Base-by-base conservation (phyloP, 2,113 vertebrate genomes). In the Raphicerus campestris region DNA sequence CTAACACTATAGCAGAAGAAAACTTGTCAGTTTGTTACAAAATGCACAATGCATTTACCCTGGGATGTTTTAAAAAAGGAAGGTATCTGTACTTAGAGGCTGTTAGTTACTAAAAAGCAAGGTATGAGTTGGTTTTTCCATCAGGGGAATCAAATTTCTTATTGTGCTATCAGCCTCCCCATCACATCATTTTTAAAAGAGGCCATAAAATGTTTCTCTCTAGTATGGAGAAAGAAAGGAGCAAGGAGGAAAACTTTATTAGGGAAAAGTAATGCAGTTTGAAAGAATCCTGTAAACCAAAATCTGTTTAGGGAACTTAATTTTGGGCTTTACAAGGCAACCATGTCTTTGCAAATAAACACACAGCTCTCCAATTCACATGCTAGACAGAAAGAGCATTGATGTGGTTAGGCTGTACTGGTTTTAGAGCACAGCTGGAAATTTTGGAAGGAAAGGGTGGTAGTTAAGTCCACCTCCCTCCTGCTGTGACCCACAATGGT, bases 91-190 rank as follows among this genome's bases (percentile, higher is more conserved):
- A 66, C 60, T 96, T 82, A 35, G 49, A 95, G 24, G 56, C 53
- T 95, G 70, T 97, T 97, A 94, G 86, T 95, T 94, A 89, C 78
- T 94, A 20, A 39, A 89, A 63, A 97, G 30, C 87, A 87, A 97
- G 0, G 42, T 82, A 77, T 95, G 91, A 94, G 94, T 92, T 97
- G 80, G 86, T 97, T 98, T 98, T 98, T 98, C 97, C 96, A 98
- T 98, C 97, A 98, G 96, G 96, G 98, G 98, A 98, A 98, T 98
- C 97, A 98, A 94, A 98, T 98, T 98, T 98, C 97, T 99, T 98
- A 96, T 98, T 81, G 87, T 93, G 97, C 97, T 95, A 97, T 98
- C 98, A 98, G 97, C 97, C 87, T 98, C 98, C 98, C 97, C 26
- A 39, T 96, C 97, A 97, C 98, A 98, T 96, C 98, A 98, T 97